Percentiles rank a stretch among this genome's conserved stretches.
phyloP scores from a whole-genome alignment of 2,888 invertebrate genomes.

The Zhengitettix transpicula region DNA sequence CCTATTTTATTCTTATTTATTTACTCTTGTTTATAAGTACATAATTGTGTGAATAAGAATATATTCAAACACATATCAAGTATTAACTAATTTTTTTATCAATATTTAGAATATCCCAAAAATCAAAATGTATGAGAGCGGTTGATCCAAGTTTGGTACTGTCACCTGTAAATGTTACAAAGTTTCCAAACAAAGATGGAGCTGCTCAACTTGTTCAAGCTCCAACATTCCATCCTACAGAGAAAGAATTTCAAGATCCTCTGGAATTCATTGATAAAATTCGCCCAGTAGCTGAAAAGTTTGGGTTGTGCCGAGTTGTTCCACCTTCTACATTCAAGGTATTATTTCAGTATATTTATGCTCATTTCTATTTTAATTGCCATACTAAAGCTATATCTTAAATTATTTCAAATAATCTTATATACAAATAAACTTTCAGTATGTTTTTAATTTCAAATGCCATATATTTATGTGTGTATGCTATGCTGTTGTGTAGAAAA shows the following conservation, averaged over 20 bases:
- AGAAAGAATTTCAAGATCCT: constrained; percentile 71
- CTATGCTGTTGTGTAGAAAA: too few relatives aligned
- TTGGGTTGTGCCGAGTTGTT: constrained; percentile 74
- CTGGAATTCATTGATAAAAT: constrained; percentile 70
- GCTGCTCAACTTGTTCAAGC: constrained; percentile 47
- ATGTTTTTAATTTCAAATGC: too few relatives aligned
- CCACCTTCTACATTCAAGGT: constrained; percentile 61
- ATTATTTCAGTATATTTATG: too few relatives aligned
- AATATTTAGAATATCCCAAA: constrained; percentile 16
- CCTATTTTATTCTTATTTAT: too few relatives aligned
- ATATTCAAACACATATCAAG: not conserved
- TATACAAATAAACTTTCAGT: too few relatives aligned
- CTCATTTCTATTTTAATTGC: too few relatives aligned
- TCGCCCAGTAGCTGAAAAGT: constrained; percentile 54
- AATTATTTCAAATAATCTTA: too few relatives aligned
- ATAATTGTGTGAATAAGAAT: too few relatives aligned
- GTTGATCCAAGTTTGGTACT: constrained; percentile 1
- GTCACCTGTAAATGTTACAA: constrained; percentile 4
- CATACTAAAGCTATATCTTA: too few relatives aligned
- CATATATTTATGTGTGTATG: too few relatives aligned
- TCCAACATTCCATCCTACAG: constrained; percentile 62
- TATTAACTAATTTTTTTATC: not conserved
- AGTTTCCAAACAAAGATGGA: constrained; percentile 16
- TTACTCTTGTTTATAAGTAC: too few relatives aligned
- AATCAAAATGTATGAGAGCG: constrained; percentile 17